Percentiles rank a stretch among this genome's conserved stretches.
Conservation (phyloP, 2,888 invertebrate species). For the Cryptocheilus praepositus region DNA sequence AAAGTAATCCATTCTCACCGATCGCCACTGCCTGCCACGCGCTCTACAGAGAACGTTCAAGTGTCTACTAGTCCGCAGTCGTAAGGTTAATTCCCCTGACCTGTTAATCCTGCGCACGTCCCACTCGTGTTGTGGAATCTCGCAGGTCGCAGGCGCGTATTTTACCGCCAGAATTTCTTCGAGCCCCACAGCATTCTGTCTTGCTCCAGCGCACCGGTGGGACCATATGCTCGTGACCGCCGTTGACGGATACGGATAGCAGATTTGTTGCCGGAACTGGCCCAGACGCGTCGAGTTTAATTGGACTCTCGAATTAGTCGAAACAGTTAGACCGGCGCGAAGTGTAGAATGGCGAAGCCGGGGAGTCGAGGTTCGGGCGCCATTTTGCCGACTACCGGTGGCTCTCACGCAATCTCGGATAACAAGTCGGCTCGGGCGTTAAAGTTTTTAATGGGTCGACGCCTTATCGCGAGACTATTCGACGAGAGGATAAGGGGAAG, state of each 20-base stretch:
- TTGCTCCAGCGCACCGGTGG: background rate
- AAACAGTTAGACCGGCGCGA: slow-evolving; percentile 28
- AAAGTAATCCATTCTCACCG: too few relatives aligned
- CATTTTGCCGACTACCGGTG: slow-evolving; percentile 24
- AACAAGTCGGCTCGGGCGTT: slow-evolving; percentile 39
- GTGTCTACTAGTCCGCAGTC: too few relatives aligned
- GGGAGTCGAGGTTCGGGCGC: slow-evolving; percentile 4
- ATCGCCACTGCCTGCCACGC: too few relatives aligned
- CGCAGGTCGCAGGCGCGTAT: too few relatives aligned
- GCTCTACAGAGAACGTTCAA: too few relatives aligned
- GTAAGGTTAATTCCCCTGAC: too few relatives aligned
- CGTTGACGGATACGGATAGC: slow-evolving; percentile 17
- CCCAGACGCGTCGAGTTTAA: slow-evolving; percentile 37
- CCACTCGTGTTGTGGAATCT: too few relatives aligned
- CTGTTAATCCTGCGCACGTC: too few relatives aligned
- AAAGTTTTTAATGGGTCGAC: slow-evolving; percentile 48
- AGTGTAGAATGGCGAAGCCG: slow-evolving; percentile 7
- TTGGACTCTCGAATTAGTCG: slow-evolving; percentile 46
- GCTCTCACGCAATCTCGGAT: slow-evolving; percentile 39
- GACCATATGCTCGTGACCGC: slow-evolving; percentile 10
- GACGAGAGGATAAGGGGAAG: slow-evolving; percentile 26
- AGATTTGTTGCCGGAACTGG: slow-evolving; percentile 13
- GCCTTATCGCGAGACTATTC: slow-evolving; percentile 45
- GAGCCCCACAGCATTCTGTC: too few relatives aligned
- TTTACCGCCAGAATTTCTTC: too few relatives aligned